These are phyloP conservation scores for Augiades crinisus DNA, from an alignment of 2,888 invertebrate genomes.

Conservation along the genomic window DNA sequence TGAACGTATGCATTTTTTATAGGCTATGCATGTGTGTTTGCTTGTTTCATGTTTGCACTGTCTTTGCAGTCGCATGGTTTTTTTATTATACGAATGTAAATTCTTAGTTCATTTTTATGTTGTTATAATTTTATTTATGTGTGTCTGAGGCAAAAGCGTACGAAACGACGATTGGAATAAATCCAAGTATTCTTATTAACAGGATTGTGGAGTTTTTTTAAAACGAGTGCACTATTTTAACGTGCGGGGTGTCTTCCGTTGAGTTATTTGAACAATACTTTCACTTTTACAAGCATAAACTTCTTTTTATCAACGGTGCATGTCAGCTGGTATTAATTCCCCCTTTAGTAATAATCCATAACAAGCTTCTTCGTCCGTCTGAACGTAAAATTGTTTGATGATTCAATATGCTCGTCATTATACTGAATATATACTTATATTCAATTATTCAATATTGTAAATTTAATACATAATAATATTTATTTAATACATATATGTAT, in stretches of 20 bases:
- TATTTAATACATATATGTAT: too few species aligned
- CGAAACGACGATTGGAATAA: too few species aligned
- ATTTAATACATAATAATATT: too few species aligned
- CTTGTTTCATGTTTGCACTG: too few species aligned
- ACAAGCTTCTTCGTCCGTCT: background rate
- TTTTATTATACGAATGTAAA: background rate
- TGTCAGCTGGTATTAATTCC: conserved; percentile 17
- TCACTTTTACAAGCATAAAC: background rate
- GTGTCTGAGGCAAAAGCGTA: too few species aligned
- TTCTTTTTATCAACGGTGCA: conserved; percentile 1
- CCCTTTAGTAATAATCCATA: background rate
- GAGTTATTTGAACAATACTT: too few species aligned
- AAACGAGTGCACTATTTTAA: too few species aligned
- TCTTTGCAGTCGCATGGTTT: background rate
- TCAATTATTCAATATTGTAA: too few species aligned
- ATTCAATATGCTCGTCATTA: background rate
- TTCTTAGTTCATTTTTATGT: too few species aligned
- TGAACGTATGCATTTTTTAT: conserved; percentile 10
- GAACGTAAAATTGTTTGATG: background rate
- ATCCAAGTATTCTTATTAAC: too few species aligned
- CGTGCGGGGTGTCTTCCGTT: too few species aligned
- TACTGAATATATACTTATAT: too few species aligned
- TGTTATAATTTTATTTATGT: background rate
- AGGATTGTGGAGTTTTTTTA: background rate
- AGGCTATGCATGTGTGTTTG: conserved; percentile 2